Evolutionary conservation across 2,797 vertebrate species (phyloP), one percentile per base, ranked within the genome.

Genomic region (Chromobotia macracanthus): DNA sequence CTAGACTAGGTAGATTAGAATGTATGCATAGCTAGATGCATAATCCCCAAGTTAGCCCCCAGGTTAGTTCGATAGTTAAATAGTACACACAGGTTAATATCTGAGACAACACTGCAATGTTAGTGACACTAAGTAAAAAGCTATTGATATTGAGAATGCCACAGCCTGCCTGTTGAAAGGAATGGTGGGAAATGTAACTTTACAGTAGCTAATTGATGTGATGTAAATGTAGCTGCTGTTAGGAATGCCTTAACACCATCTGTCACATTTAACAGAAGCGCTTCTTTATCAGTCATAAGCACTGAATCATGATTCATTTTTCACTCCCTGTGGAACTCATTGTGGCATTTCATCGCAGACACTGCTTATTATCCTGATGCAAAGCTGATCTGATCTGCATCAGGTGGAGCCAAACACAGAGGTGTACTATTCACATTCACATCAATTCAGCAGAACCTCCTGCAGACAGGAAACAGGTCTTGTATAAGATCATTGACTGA

Each of bases 401-500:
- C 56, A 60, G 13, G 23, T 48, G 2, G 11, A 48, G 46, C 15
- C 15, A 48, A 48, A 48, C 46, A 48, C 1, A 48, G 1, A 28
- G 10, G 56, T 60, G 56, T 25, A 60, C 5, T 7, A 23, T 25
- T 60, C 5, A 28, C 1, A 28, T 28, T 12, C 56, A 25, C 11
- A 56, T 3, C 21, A 56, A 56, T 11, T 19, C 53, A 60, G 56
- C 56, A 60, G 12, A 60, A 60, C 25, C 56, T 25, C 23, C 25
- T 11, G 56, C 12, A 12, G 56, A 28, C 58, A 28, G 58, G 5
- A 25, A 25, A 61, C 55, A 56, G 21, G 25, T 61, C 25, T 61
- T 61, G 58, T 61, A 21, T 51, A 61, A 58, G 65, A 75, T 60
- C 41, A 61, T 55, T 21, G 15, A 53, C 48, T 48, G 66, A 70